Base-by-base conservation (phyloP, 2,113 vertebrate genomes). In the Puffinus mauretanicus region DNA sequence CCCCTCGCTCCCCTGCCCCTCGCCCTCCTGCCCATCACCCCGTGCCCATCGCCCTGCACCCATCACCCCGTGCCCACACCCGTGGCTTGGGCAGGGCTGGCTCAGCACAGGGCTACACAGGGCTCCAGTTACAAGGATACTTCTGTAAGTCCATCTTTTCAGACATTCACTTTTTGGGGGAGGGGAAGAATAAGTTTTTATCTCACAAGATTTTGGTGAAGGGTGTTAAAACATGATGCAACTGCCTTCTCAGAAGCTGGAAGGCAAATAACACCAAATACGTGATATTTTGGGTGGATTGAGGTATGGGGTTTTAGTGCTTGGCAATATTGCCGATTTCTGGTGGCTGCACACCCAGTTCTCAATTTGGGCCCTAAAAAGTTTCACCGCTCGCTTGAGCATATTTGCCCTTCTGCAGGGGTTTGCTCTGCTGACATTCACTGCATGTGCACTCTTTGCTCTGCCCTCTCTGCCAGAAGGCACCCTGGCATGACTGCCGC, bases 371-470 rank as follows among this genome's bases (percentile, higher is more conserved):
- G 34, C 13, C 9, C 36, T 57, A 4, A 16, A 5, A 83, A 29
- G 34, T 77, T 72, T 69, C 44, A 40, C 47, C 10, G 2, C 51
- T 55, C 5, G 2, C 21, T 61, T 47, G 49, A 69, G 62, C 2
- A 0, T 44, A 55, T 69, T 70, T 90, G 29, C 82, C 51, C 58
- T 58, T 72, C 40, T 34, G 16, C 29, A 47, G 60, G 44, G 66
- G 40, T 51, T 93, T 81, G 44, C 76, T 91, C 73, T 73, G 75
- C 87, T 86, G 92, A 58, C 52, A 75, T 66, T 80, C 69, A 14
- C 55, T 34, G 62, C 90, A 66, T 7, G 6, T 82, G 75, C 44
- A 34, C 67, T 47, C 80, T 60, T 54, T 32, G 60, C 71, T 61
- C 58, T 90, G 66, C 82, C 42, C 72, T 71, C 46, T 60, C 12